Percentiles rank a stretch among this genome's conserved stretches.
These are phyloP conservation scores for Neosilurus mollespiculum DNA, from an alignment of 2,797 vertebrate genomes.

Conservation along the genomic window DNA sequence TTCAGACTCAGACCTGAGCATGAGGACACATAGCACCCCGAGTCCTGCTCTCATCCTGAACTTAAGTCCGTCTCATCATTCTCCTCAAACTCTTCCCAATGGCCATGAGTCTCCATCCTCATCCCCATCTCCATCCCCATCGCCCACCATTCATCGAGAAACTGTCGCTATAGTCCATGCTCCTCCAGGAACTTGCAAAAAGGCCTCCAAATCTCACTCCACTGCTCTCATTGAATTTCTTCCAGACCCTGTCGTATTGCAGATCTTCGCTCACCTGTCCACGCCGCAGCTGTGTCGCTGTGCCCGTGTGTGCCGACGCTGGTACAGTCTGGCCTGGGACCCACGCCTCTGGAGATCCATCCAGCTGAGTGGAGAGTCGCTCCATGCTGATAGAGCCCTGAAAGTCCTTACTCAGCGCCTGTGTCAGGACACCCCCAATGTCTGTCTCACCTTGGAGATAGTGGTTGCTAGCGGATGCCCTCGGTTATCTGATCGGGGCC, in stretches of 20 bases:
- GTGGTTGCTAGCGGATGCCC: slow-evolving; percentile 90
- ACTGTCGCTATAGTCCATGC: slow-evolving; percentile 91
- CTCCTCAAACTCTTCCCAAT: slow-evolving; percentile 78
- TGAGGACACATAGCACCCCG: slow-evolving; percentile 91
- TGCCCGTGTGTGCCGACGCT: slow-evolving; percentile 89
- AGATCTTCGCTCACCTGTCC: slow-evolving; percentile 89
- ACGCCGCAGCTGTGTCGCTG: slow-evolving; percentile 97
- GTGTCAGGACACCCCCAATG: slow-evolving; percentile 97
- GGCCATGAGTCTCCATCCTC: slow-evolving; percentile 79
- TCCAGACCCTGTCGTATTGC: slow-evolving; percentile 85
- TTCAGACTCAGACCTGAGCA: slow-evolving; percentile 90
- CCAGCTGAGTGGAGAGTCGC: slow-evolving; percentile 85
- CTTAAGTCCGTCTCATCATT: slow-evolving; percentile 76
- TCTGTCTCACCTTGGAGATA: slow-evolving; percentile 94
- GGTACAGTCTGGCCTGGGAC: slow-evolving; percentile 98
- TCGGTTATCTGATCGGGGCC: slow-evolving; percentile 93
- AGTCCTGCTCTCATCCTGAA: slow-evolving; percentile 92
- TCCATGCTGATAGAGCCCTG: slow-evolving; percentile 91
- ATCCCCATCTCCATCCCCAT: slow-evolving; percentile 86
- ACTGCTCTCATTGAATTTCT: slow-evolving; percentile 83
- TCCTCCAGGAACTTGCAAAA: slow-evolving; percentile 72
- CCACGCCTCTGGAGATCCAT: slow-evolving; percentile 91
- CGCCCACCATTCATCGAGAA: slow-evolving; percentile 85
- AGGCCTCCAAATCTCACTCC: slow-evolving; percentile 77
- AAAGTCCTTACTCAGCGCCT: slow-evolving; percentile 91